Base-by-base conservation (phyloP, 1,140 invertebrate species). In the Pygmarrhopalites habei region DNA sequence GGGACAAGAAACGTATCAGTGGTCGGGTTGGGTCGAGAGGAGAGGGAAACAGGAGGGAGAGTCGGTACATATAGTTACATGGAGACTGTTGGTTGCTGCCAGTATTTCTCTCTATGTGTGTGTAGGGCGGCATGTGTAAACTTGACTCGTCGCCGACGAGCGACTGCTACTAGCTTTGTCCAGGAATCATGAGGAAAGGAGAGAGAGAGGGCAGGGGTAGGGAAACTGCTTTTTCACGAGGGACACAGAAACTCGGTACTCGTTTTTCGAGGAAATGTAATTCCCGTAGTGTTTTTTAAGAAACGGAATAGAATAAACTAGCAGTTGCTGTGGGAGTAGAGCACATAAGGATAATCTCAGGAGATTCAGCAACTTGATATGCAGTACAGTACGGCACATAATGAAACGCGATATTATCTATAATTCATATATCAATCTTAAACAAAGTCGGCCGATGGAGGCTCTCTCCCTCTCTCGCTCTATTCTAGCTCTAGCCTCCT, bases 381-480 rank as follows among this genome's bases (percentile, higher is more conserved):
- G 63, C 63, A 65, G 57, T 62, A 59, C 43, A 62, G 66, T 58
- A 51, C 46, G 51, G 61, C 44, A 65, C 63, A 65, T 68, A 68
- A 68, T 68, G 67, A 68, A 68, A 68, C 59, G 58, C 64, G 67
- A 68, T 68, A 68, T 68, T 65, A 68, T 68, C 63, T 68, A 68
- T 68, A 68, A 68, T 68, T 68, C 67, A 68, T 68, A 65, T 64
- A 68, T 68, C 67, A 68, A 68, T 68, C 67, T 68, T 63, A 65
- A 49, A 62, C 63, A 4, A 41, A 66, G 32, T 67, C 44, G 62
- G 53, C 58, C 61, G 57, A 66, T 43, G 44, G 29, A 47, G 46
- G 52, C 28, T 44, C 55, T 29, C 35, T 46, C 30, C 35, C 41
- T 52, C 43, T 19, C 35, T 44, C 26, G 39, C 47, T 64, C 25